Percentiles rank a stretch among this genome's conserved stretches.
phyloP scores from a whole-genome alignment of 2,113 vertebrate species.

The Ictalurus punctatus region DNA sequence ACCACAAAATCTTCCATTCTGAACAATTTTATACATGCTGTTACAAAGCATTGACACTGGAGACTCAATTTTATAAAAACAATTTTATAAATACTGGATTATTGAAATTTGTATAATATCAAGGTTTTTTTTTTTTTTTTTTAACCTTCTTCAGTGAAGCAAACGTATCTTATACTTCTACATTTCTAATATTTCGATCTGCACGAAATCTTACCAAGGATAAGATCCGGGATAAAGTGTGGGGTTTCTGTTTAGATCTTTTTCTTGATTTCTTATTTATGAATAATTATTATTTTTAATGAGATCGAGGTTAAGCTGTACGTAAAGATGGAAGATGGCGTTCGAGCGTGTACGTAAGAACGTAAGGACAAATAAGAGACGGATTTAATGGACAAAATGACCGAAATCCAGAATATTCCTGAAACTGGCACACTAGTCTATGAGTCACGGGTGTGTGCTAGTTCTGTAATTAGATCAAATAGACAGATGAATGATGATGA shows the following conservation, averaged over 20 bases:
- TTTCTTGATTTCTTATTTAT: background rate
- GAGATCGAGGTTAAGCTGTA: background rate
- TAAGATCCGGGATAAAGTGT: background rate
- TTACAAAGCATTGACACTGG: too few relatives aligned
- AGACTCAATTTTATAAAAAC: too few relatives aligned
- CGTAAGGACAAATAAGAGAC: background rate
- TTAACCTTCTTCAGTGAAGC: background rate
- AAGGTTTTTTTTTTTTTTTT: background rate
- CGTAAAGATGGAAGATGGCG: background rate
- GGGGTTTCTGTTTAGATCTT: background rate
- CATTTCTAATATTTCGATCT: background rate
- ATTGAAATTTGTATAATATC: background rate
- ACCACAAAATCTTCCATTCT: too few relatives aligned
- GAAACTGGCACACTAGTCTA: background rate
- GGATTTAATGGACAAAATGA: background rate
- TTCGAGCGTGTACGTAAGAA: background rate
- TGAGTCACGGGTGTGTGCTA: constrained; percentile 9
- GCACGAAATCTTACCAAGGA: background rate
- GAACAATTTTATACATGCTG: too few relatives aligned
- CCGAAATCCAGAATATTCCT: background rate
- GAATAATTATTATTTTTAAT: background rate
- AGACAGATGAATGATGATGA: constrained; percentile 18
- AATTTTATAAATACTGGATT: background rate
- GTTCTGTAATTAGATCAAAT: constrained; percentile 28
- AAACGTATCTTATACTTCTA: background rate